Evolutionary conservation across 2,888 invertebrate species (phyloP).

Genomic region (Eumerus sabulonum): DNA sequence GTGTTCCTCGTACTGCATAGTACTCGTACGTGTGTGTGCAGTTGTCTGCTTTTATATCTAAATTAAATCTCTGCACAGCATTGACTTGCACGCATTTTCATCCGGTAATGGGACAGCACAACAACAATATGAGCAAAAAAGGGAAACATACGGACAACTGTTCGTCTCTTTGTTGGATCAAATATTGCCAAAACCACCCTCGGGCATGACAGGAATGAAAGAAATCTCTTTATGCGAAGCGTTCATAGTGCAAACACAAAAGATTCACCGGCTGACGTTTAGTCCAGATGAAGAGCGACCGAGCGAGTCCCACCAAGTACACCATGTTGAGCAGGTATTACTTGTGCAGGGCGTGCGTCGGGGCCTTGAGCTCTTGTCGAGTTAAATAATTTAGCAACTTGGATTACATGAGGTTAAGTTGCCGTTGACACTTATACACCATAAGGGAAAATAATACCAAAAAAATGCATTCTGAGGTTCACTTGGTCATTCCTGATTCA

Average conservation of each 20-base stretch:
- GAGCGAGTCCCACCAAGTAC: too few relatives aligned
- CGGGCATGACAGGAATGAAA: conserved; percentile 39
- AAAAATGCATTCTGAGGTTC: too few relatives aligned
- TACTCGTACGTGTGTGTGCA: conserved; percentile 16
- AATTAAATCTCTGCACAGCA: conserved; percentile 64
- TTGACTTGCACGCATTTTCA: conserved; percentile 60
- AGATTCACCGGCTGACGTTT: conserved; percentile 27
- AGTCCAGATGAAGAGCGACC: conserved; percentile 8
- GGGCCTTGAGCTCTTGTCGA: too few relatives aligned
- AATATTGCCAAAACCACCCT: conserved; percentile 61
- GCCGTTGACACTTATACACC: background rate
- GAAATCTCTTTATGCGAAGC: conserved; percentile 31
- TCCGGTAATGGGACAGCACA: conserved; percentile 46
- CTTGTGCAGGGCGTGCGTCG: too few relatives aligned
- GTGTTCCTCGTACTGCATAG: too few relatives aligned
- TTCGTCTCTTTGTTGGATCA: conserved; percentile 50
- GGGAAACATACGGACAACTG: conserved; percentile 31
- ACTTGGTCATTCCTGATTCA: too few relatives aligned
- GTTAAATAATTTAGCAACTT: too few relatives aligned
- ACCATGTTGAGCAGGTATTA: too few relatives aligned
- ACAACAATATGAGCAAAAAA: conserved; percentile 4
- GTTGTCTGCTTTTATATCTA: conserved; percentile 63
- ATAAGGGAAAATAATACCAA: background rate
- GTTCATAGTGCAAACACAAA: conserved; percentile 35
- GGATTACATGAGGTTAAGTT: too few relatives aligned